Evolutionary conservation across 2,797 vertebrate genomes (phyloP).

Genomic region (Halcyon badia): DNA sequence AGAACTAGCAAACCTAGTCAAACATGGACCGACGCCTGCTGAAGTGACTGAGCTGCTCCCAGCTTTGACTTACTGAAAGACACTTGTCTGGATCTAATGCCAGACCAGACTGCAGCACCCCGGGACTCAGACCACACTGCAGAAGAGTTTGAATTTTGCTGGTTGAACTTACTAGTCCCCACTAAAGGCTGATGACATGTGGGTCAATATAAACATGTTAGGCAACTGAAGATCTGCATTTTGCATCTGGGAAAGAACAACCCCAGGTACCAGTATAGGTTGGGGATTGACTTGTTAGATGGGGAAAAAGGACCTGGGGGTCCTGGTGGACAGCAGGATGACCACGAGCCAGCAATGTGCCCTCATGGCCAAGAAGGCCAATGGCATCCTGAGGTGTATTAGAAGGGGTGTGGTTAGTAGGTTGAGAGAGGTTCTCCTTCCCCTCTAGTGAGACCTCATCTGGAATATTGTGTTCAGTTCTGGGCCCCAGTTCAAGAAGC

Average conservation of each 20-base stretch:
- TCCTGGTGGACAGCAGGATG: no score
- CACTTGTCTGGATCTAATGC: not conserved
- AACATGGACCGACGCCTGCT: not conserved
- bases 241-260: not conserved
- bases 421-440: no score
- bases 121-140: not conserved
- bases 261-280: no score
- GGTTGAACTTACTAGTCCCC: not conserved
- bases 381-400: no score
- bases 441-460: no score
- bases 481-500: no score
- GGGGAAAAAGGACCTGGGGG: no score
- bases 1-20: not conserved
- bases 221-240: not conserved
- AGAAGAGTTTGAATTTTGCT: not conserved
- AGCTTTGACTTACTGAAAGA: not conserved
- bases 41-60: not conserved
- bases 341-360: no score
- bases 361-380: no score
- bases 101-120: not conserved
- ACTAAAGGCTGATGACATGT: not conserved
- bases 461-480: no score
- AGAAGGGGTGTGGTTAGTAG: no score
- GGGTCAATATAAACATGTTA: not conserved
- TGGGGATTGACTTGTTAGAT: no score